Conservation (phyloP, 2,888 invertebrate genomes). For the Phyllotreta striolata region DNA sequence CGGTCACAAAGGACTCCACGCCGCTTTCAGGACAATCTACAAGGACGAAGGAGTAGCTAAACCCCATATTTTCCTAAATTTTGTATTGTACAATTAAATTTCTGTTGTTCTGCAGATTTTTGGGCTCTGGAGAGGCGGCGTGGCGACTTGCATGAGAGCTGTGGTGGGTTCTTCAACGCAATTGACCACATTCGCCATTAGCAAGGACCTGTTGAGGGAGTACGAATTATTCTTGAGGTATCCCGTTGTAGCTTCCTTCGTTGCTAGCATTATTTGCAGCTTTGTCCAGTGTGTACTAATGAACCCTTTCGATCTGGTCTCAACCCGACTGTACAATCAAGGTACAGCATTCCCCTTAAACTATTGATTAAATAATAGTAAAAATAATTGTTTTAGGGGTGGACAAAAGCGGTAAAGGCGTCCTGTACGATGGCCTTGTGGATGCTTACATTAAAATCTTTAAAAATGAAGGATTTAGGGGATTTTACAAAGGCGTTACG, state of each 20-base stretch:
- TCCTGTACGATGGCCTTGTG: slow-evolving; percentile 74
- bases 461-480: slow-evolving; percentile 76
- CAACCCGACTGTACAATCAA: slow-evolving; percentile 92
- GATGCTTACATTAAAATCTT: slow-evolving; percentile 83
- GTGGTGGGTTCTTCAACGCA: slow-evolving; percentile 86
- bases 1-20: slow-evolving; percentile 68
- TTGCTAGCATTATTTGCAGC: slow-evolving; percentile 80
- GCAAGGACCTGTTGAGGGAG: slow-evolving; percentile 64
- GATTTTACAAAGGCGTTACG: slow-evolving; percentile 90
- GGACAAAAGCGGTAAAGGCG: slow-evolving; percentile 67
- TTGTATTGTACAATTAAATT: slow-evolving; percentile 3
- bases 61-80: no score
- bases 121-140: slow-evolving; percentile 82
- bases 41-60: slow-evolving; percentile 66
- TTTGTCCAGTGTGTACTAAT: slow-evolving; percentile 76
- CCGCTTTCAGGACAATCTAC: slow-evolving; percentile 65
- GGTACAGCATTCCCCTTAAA: slow-evolving; percentile 62
- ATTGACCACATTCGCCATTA: slow-evolving; percentile 78
- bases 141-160: slow-evolving; percentile 74
- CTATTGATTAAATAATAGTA: background rate
- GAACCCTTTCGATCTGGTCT: slow-evolving; percentile 88
- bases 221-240: slow-evolving; percentile 56
- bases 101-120: slow-evolving; percentile 48
- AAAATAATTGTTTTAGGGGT: slow-evolving; percentile 64
- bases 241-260: slow-evolving; percentile 67